Base-by-base conservation (phyloP, 2,113 vertebrate species). In the Benitochromis conjunctus region DNA sequence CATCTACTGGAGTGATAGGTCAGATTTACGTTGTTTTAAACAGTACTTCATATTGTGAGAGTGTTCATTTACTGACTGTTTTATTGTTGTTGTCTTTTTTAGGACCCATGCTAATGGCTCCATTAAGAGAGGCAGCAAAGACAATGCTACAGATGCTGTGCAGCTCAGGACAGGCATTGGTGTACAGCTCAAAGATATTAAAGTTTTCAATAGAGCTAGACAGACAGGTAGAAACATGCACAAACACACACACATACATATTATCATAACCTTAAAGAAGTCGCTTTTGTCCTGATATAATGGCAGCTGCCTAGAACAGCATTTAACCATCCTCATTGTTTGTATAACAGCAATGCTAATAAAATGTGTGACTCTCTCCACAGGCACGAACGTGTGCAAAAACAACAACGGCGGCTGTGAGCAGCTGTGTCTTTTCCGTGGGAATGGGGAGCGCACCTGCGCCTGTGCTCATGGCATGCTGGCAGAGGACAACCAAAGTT, bases 1-100 rank as follows among this genome's bases (percentile, higher is more conserved):
- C 95, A 98, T 99, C 81, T 99, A 99, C 91, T 99, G 98, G 98
- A 99, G 98, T 2, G 98, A 99, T 64, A 96, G 98, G 98, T 99
- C 71, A 0, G 78, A 24, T 86, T 58, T 31, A 3, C 10, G 24
- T 36, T 86, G 24, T 19, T 77, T 9, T 53, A 5, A 34, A 53
- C 31, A 79, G 58, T 18, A 26, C 60, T 54, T 66, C 0, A n/a
- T 31, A 14, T 46, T 76, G 12, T 46, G 53, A 51, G 2, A 1
- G 5, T 36, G 36, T 58, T 60, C 4, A 1, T 12, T 82, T 21
- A 74, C 34, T 66, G 9, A 34, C 2, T 7, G 26, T 16, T 21
- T 31, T 89, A 43, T 76, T 19, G 11, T 80, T 74, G 2, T 51
- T 89, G 56, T 83, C n/a, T 55, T 24, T 53, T 60, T 14, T 58